Evolutionary conservation across 2,113 vertebrate species (phyloP), one percentile per base, ranked within the genome.

Genomic region (Taxidea taxus): DNA sequence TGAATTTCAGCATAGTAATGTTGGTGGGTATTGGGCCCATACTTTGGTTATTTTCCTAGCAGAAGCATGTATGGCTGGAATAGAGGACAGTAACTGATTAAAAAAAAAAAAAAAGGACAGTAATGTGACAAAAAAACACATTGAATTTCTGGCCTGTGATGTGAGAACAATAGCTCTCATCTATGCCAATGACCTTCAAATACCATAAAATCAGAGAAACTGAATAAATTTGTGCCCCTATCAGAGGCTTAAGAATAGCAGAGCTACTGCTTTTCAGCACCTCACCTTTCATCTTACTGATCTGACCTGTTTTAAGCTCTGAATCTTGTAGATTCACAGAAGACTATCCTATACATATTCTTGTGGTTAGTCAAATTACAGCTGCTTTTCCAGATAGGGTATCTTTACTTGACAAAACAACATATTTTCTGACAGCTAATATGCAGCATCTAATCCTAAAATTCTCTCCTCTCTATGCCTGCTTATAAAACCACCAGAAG

Each of bases 121-220:
- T 54, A 54, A 54, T 18, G 51, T 18, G 51, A 5, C 51, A 18
- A 54, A 54, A 54, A 54, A 18, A 54, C 25, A 27, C 14, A 15
- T 21, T 25, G 6, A 78, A 70, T 58, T 21, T 8, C 58, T n/a
- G 25, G 14, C 47, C 39, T 23, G 47, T 44, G 21, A 85, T 66
- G 8, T 44, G 6, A 80, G 5, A 20, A n/a, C n/a, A n/a, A n/a
- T n/a, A n/a, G 3, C 1, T 25, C 9, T 8, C 60, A 0, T 10
- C 8, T 29, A 3, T 42, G 8, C 23, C 74, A 83, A 94, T 60
- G 62, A 21, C 20, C 6, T 11, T 21, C 23, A 75, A 34, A 83
- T 42, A 20, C 25, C 60, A 23, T 39, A 58, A 39, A 21, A 58
- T 12, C 21, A 12, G 13, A 75, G 39, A 25, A 75, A 75, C 34